Base-by-base conservation (phyloP, 2,797 vertebrate species). In the Periophthalmus magnuspinnatus region DNA sequence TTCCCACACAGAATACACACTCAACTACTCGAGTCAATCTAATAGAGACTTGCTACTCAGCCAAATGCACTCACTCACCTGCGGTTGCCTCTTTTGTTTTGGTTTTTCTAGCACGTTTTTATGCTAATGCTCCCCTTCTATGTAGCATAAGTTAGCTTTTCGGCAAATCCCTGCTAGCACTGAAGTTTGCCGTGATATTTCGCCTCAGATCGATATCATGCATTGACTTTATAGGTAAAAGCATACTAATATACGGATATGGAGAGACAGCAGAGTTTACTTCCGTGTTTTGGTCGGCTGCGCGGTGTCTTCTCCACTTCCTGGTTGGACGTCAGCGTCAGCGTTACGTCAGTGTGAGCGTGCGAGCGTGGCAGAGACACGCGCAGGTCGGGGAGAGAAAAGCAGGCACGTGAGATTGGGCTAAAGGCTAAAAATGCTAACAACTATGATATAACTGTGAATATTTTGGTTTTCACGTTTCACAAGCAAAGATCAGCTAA, bases 221-320 rank as follows among this genome's bases (percentile, higher is more conserved):
- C 69, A 86, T 82, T 89, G 65, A 74, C 76, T 84, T 84, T 52
- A 55, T 34, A 71, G 5, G 47, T n/a, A 33, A 50, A 32, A 65
- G 67, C 48, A 71, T 56, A 56, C 14, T 54, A n/a, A 5, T 32
- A 36, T 77, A 14, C 47, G 34, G 57, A 54, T 75, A 52, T 24
- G 54, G 48, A 10, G 54, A 33, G 7, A 32, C 69, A 57, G 73
- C 68, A 36, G 45, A 64, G 54, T 80, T 88, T 76, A 91, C 92
- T 93, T 94, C 92, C 92, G 83, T 86, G 36, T 93, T 92, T 83
- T 82, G 58, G 67, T 80, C 65, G 34, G 79, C 76, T 72, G 64
- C 74, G 72, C 33, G 6, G 48, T 22, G 58, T 79, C 69, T 69
- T 69, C 67, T 36, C 72, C 67, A 85, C 84, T 91, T 91, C 90